Evolutionary conservation across 2,113 vertebrate genomes (phyloP).

Genomic region (Pangasianodon gigas): DNA sequence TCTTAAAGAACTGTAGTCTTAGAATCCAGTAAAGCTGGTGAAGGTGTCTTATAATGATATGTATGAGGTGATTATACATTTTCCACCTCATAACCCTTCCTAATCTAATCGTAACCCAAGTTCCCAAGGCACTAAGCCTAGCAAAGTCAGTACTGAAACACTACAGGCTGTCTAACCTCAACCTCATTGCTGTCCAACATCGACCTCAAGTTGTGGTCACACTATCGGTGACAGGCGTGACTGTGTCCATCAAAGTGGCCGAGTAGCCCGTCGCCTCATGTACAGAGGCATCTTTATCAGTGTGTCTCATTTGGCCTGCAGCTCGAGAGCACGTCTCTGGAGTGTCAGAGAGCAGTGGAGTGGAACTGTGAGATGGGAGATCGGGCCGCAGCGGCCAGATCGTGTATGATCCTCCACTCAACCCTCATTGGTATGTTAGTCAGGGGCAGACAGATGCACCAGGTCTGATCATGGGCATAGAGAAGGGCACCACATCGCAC

Average conservation of each 20-base stretch:
- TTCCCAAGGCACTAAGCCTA: constrained; percentile 5
- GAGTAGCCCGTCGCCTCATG: constrained; percentile 34
- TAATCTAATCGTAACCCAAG: constrained; percentile 8
- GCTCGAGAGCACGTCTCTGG: constrained; percentile 35
- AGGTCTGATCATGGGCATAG: constrained; percentile 36
- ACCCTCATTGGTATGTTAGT: constrained; percentile 46
- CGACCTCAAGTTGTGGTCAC: constrained; percentile 30
- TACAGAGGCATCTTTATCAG: constrained; percentile 49
- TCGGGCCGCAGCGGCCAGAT: constrained; percentile 28
- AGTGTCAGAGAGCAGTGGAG: constrained; percentile 43
- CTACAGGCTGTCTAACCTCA: constrained; percentile 18
- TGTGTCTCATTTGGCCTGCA: constrained; percentile 46
- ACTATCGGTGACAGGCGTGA: constrained; percentile 37
- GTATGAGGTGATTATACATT: neutral
- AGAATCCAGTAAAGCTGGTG: neutral
- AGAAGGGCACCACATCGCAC: constrained; percentile 23
- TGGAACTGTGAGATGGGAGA: constrained; percentile 19
- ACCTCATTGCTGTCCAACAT: constrained; percentile 33
- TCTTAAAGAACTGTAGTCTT: neutral
- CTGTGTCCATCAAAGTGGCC: constrained; percentile 50
- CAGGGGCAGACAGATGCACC: constrained; percentile 14
- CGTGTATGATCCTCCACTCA: constrained; percentile 25
- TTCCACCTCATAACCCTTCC: constrained; percentile 9
- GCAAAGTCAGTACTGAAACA: constrained; percentile 1
- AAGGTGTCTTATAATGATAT: neutral